These are phyloP conservation scores for Forbesichthys agassizii DNA, from an alignment of 2,113 vertebrate genomes.

Conservation along the genomic window DNA sequence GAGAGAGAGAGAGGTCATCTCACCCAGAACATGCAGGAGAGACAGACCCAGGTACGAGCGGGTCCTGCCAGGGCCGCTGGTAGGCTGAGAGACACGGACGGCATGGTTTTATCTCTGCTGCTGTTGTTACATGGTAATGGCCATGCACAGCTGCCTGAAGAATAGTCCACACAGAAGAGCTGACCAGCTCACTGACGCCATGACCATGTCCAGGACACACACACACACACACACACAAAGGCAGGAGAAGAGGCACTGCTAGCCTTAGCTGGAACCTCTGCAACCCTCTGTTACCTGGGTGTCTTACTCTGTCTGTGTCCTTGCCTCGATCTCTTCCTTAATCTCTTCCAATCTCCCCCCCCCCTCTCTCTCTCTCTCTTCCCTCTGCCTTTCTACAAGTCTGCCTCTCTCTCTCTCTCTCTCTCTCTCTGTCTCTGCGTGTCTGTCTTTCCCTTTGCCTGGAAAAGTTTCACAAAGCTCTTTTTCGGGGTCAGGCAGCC, in stretches of 20 bases:
- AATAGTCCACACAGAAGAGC: conserved; percentile 55
- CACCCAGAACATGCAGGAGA: conserved; percentile 95
- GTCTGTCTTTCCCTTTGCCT: conserved; percentile 57
- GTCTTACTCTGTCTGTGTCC: conserved; percentile 6
- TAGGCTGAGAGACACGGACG: conserved; percentile 77
- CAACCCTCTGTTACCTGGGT: conserved; percentile 17
- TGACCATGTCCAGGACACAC: conserved; percentile 48
- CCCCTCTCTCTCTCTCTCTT: conserved; percentile 31
- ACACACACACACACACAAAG: not conserved
- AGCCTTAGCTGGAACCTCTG: not conserved
- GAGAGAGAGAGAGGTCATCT: conserved; percentile 14
- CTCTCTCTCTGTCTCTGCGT: conserved; percentile 29
- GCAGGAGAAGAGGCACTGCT: conserved; percentile 22
- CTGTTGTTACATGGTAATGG: conserved; percentile 29
- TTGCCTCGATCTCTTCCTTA: not conserved
- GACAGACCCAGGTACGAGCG: conserved; percentile 89
- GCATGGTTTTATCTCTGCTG: conserved; percentile 64
- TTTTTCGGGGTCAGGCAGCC: conserved; percentile 65
- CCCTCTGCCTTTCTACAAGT: conserved; percentile 13
- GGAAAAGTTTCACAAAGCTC: conserved; percentile 76
- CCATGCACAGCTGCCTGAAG: conserved; percentile 32
- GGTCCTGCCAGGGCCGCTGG: conserved; percentile 67
- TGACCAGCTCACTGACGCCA: conserved; percentile 56
- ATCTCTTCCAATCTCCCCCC: conserved; percentile 17
- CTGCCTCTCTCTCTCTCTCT: conserved; percentile 4